Conservation (phyloP, 2,888 invertebrate genomes). For the Rhaphigaster nebulosa region DNA sequence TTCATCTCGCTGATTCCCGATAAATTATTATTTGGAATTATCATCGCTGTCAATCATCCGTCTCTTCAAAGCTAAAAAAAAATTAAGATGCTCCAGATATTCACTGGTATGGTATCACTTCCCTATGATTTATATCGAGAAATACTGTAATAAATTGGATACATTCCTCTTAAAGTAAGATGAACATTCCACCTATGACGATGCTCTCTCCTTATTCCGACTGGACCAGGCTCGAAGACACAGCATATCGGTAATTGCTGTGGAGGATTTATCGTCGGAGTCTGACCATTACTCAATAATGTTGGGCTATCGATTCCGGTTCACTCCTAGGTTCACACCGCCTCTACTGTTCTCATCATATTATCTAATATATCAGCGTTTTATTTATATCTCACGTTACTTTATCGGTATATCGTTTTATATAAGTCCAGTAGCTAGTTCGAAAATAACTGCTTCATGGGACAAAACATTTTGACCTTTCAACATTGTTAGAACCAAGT, state of each 20-base stretch:
- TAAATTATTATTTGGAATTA: no score
- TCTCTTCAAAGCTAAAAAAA: no score
- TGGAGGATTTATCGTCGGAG: not conserved
- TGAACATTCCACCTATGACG: not conserved
- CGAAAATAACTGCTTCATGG: no score
- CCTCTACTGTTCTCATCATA: not conserved
- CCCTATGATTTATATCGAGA: not conserved
- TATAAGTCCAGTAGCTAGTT: no score
- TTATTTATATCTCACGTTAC: not conserved
- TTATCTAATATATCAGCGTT: not conserved
- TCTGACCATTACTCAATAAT: constrained; percentile 36
- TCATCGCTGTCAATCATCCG: no score
- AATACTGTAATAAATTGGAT: not conserved
- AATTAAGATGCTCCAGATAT: no score
- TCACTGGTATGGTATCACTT: not conserved
- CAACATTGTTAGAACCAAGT: no score
- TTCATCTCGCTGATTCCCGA: no score
- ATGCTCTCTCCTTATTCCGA: not conserved
- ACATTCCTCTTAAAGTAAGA: not conserved
- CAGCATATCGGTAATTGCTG: not conserved
- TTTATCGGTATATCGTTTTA: not conserved
- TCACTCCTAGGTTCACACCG: not conserved
- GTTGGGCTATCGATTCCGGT: not conserved
- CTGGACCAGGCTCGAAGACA: not conserved
- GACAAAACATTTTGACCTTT: no score